A percentile compares a stretch with the other conserved stretches of the same genome.
Evolutionary conservation across 1,140 invertebrate genomes (phyloP).

Genomic region (Caenorhabditis elegans): WBcel235 BX284603.4:2161501-2162000

Average conservation of each 20-base stretch:
- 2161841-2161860: slow-evolving; percentile 5
- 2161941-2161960: slow-evolving; percentile 19
- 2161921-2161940: not conserved
- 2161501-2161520: too few relatives aligned
- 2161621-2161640: too few relatives aligned
- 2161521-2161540: too few relatives aligned
- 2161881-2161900: slow-evolving; percentile 28
- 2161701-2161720: not conserved
- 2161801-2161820: not conserved
- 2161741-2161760: not conserved
- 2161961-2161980: slow-evolving; percentile 30
- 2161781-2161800: not conserved
- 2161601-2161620: too few relatives aligned
- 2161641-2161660: too few relatives aligned
- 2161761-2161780: not conserved
- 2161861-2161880: slow-evolving; percentile 36
- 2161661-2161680: too few relatives aligned
- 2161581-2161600: too few relatives aligned
- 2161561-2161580: too few relatives aligned
- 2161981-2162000: slow-evolving; percentile 11
- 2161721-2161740: not conserved
- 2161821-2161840: not conserved
- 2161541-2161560: too few relatives aligned
- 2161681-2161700: too few relatives aligned
- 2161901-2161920: not conserved